These are phyloP conservation scores for Drosophila sechellia DNA, from an alignment of 1,140 invertebrate species.

Conservation along the genomic window DNA sequence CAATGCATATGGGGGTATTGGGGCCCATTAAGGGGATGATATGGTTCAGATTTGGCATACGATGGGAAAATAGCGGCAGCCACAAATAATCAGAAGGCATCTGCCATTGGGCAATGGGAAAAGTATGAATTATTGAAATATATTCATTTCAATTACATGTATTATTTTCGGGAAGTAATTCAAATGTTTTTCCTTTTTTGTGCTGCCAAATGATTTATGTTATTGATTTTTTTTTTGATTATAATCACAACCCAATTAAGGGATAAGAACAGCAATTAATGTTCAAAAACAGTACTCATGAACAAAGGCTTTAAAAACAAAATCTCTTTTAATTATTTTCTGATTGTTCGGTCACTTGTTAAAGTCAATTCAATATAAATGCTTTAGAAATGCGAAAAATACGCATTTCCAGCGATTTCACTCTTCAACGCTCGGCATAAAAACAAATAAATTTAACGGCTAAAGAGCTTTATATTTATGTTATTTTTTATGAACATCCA, in stretches of 20 bases:
- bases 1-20: constrained; percentile 3
- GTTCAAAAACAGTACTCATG: neutral
- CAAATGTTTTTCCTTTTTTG: no score
- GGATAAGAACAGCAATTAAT: neutral
- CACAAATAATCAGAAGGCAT: no score
- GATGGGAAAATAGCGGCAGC: neutral
- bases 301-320: neutral
- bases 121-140: neutral
- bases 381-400: neutral
- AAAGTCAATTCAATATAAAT: constrained; percentile 9
- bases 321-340: neutral
- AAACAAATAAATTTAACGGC: constrained; percentile 17
- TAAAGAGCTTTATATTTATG: constrained; percentile 26
- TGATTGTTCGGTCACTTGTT: neutral
- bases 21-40: neutral
- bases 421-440: constrained; percentile 13
- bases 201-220: no score
- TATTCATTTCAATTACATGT: neutral
- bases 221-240: neutral
- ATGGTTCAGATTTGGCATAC: constrained; percentile 6
- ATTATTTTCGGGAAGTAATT: no score
- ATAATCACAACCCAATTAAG: neutral
- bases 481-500: constrained; percentile 12
- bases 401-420: constrained; percentile 18
- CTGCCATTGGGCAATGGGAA: no score